phyloP scores from a whole-genome alignment of 2,113 vertebrate genomes.

The Amblyornis subalaris region DNA sequence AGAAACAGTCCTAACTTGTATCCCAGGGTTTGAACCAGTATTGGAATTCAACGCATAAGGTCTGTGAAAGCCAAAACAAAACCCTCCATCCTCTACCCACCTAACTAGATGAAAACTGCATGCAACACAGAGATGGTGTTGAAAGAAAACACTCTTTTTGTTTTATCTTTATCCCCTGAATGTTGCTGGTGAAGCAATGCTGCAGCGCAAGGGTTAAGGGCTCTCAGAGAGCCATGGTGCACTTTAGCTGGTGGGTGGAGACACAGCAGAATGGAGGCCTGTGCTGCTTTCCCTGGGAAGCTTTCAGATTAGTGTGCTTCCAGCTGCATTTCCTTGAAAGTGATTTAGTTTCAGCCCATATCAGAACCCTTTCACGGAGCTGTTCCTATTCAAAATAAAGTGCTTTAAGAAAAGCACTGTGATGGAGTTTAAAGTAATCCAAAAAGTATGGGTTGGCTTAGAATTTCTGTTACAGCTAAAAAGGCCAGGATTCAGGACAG shows the following conservation, averaged over 20 bases:
- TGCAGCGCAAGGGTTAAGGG: slow-evolving; percentile 21
- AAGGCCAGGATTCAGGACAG: not conserved
- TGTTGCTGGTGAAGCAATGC: not conserved
- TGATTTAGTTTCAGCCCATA: slow-evolving; percentile 53
- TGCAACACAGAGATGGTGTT: not conserved
- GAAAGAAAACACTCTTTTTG: not conserved
- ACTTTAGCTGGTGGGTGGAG: not conserved
- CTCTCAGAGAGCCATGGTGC: not conserved
- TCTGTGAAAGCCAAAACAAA: not conserved
- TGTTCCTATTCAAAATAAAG: slow-evolving; percentile 47
- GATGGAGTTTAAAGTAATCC: slow-evolving; percentile 41
- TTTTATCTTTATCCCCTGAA: not conserved
- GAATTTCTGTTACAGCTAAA: slow-evolving; percentile 17
- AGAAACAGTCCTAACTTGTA: not conserved
- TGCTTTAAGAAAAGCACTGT: not conserved
- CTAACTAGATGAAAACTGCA: not conserved
- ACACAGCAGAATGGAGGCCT: not conserved
- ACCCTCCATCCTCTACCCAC: not conserved
- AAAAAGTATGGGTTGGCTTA: slow-evolving; percentile 35
- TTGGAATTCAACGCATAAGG: not conserved
- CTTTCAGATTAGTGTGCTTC: slow-evolving; percentile 34
- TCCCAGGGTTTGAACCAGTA: not conserved
- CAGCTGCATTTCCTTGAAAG: slow-evolving; percentile 57
- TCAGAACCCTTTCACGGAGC: slow-evolving; percentile 23
- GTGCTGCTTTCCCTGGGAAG: slow-evolving; percentile 19